These are phyloP conservation scores for Synergus japonicus DNA, from an alignment of 2,888 invertebrate genomes.

Conservation along the genomic window DNA sequence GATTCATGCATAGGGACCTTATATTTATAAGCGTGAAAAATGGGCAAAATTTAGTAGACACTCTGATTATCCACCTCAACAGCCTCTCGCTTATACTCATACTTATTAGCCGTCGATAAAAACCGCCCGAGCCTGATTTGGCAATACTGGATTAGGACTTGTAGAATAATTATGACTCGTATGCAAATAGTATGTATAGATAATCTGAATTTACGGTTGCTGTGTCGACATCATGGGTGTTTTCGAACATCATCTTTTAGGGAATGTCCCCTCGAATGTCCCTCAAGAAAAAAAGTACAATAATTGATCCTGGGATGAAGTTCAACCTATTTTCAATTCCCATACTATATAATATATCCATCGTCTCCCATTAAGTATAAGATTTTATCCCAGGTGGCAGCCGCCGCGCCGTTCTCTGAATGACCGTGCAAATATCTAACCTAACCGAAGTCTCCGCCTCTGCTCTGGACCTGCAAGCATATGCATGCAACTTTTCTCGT, in stretches of 20 bases:
- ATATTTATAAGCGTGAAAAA: too few species aligned
- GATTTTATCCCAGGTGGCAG: conserved; percentile 45
- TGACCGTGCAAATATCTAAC: conserved; percentile 49
- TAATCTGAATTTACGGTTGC: neutral
- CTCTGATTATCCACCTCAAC: too few species aligned
- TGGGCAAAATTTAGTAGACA: too few species aligned
- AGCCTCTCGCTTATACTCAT: too few species aligned
- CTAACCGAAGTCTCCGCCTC: neutral
- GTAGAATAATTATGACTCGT: neutral
- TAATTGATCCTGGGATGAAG: too few species aligned
- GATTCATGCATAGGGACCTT: too few species aligned
- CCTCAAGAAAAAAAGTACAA: too few species aligned
- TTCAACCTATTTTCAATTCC: neutral
- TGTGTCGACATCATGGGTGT: too few species aligned
- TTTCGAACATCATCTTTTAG: too few species aligned
- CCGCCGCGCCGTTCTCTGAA: conserved; percentile 55
- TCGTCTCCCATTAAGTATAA: conserved; percentile 50
- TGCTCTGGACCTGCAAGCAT: neutral
- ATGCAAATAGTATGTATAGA: neutral
- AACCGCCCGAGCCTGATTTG: neutral
- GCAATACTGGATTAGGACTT: neutral
- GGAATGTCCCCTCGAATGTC: too few species aligned
- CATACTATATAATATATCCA: conserved; percentile 1
- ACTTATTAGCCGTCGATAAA: too few species aligned
- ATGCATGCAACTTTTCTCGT: conserved; percentile 10